phyloP scores from a whole-genome alignment of 1,140 invertebrate genomes.

The Thaumatotibia leucotreta region DNA sequence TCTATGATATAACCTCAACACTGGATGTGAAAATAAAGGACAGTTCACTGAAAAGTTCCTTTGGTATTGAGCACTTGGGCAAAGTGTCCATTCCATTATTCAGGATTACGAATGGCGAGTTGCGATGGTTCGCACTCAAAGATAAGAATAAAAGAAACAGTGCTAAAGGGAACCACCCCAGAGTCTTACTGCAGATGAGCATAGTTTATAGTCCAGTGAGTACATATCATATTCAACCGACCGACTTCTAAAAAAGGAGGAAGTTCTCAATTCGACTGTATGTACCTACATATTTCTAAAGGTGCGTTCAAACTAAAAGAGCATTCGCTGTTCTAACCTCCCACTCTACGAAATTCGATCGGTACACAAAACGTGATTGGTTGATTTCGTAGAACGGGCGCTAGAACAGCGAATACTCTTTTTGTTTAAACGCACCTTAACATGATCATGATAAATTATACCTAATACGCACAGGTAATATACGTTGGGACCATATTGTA shows the following conservation, averaged over 20 bases:
- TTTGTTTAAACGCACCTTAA: too few relatives aligned
- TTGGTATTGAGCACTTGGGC: conserved; percentile 86
- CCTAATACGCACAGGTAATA: too few relatives aligned
- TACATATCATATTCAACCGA: conserved; percentile 25
- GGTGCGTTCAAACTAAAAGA: too few relatives aligned
- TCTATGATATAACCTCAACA: conserved; percentile 97
- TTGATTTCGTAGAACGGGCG: too few relatives aligned
- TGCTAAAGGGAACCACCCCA: conserved; percentile 56
- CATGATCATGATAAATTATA: too few relatives aligned
- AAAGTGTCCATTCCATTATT: conserved; percentile 57
- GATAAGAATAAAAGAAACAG: conserved; percentile 40
- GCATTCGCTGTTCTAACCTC: too few relatives aligned
- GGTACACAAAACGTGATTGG: too few relatives aligned
- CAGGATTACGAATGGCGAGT: conserved; percentile 42
- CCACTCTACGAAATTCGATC: too few relatives aligned
- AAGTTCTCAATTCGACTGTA: too few relatives aligned
- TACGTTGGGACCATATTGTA: background rate
- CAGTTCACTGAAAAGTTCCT: conserved; percentile 36
- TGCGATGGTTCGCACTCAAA: conserved; percentile 57
- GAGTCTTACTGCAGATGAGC: conserved; percentile 72
- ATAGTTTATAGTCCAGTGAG: conserved; percentile 62
- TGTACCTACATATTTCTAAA: too few relatives aligned
- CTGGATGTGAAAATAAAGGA: conserved; percentile 91
- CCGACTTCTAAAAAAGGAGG: too few relatives aligned
- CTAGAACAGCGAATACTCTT: too few relatives aligned